A percentile compares a stretch with the other conserved stretches of the same genome.
Conservation (phyloP, 1,140 invertebrate genomes). For the Drosophila aff. region DNA sequence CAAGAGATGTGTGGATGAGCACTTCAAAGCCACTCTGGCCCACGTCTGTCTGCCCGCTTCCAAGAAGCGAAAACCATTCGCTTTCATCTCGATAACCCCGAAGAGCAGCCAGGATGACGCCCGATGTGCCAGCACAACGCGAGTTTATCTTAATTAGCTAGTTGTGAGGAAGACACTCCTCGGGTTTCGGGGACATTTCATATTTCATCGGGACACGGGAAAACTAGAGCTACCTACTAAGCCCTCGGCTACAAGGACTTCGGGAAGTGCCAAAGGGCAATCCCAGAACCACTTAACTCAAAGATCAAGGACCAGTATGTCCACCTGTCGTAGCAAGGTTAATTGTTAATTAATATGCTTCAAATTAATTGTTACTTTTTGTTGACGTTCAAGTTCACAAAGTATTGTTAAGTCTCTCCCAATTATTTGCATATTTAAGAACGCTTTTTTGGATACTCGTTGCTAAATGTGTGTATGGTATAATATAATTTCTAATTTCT, state of each 20-base stretch:
- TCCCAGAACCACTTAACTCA: background rate
- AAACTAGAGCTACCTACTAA: background rate
- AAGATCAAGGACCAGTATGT: background rate
- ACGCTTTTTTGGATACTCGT: too few relatives aligned
- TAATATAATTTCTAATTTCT: too few relatives aligned
- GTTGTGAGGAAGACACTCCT: conserved; percentile 24
- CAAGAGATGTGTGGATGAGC: background rate
- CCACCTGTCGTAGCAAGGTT: background rate
- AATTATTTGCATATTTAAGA: too few relatives aligned
- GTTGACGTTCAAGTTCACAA: background rate
- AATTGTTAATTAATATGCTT: background rate
- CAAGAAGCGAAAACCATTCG: conserved; percentile 8
- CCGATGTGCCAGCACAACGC: conserved; percentile 24
- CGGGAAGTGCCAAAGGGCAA: background rate
- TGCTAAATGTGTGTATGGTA: too few relatives aligned
- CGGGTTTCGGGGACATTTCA: background rate
- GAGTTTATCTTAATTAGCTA: conserved; percentile 39
- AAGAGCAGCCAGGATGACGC: conserved; percentile 34
- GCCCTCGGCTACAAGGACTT: background rate
- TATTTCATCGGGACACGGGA: background rate
- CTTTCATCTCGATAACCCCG: conserved; percentile 43
- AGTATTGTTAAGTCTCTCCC: background rate
- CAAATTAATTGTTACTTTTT: too few relatives aligned
- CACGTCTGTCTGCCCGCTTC: conserved; percentile 16
- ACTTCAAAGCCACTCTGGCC: conserved; percentile 1